phyloP scores from a whole-genome alignment of 2,888 invertebrate species.

The Sipunculus nudus region DNA sequence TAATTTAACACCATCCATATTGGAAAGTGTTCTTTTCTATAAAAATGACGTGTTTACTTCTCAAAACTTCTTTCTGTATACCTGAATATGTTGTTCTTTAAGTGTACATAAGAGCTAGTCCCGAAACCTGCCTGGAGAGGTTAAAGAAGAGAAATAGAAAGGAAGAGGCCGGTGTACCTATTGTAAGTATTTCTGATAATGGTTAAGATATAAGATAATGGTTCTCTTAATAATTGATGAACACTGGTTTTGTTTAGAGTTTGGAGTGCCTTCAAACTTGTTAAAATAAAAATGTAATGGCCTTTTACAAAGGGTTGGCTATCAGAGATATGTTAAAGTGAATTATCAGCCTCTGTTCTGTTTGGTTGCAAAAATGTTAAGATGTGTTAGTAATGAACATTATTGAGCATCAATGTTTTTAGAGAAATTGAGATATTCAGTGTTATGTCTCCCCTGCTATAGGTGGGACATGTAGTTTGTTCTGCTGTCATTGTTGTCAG shows the following conservation, averaged over 20 bases:
- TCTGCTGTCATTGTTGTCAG: too few relatives aligned
- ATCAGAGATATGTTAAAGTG: background rate
- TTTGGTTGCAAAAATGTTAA: too few relatives aligned
- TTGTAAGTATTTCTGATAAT: conserved; percentile 72
- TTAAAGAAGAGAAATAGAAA: conserved; percentile 80
- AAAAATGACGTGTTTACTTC: too few relatives aligned
- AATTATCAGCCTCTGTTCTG: background rate
- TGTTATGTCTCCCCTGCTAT: too few relatives aligned
- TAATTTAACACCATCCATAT: too few relatives aligned
- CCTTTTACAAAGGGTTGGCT: background rate
- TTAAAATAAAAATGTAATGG: background rate
- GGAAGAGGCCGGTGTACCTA: conserved; percentile 82
- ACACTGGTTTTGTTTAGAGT: conserved; percentile 78
- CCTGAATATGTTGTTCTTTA: conserved; percentile 23
- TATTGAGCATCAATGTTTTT: too few relatives aligned
- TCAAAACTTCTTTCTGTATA: too few relatives aligned
- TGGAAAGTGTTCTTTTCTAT: too few relatives aligned
- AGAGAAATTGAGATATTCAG: too few relatives aligned
- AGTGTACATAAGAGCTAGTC: conserved; percentile 81
- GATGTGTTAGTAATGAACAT: too few relatives aligned
- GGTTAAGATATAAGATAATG: conserved; percentile 71
- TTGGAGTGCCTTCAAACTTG: conserved; percentile 71
- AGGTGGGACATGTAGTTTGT: too few relatives aligned
- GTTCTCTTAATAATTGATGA: conserved; percentile 41
- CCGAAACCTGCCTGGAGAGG: conserved; percentile 78